phyloP scores from a whole-genome alignment of 1,140 invertebrate genomes.

The Aphis gossypii region DNA sequence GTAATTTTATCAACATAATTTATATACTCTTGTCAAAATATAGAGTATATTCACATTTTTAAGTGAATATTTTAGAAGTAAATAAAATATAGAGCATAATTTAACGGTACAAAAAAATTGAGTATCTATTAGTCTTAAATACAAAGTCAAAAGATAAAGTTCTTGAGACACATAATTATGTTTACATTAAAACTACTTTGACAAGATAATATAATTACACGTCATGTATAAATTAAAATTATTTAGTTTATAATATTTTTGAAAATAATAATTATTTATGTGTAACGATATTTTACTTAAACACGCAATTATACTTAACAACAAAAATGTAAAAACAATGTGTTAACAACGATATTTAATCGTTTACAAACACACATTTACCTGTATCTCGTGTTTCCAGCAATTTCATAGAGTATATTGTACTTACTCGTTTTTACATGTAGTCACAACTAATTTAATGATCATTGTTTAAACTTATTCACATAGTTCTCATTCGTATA shows the following conservation, averaged over 20 bases:
- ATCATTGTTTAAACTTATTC: not conserved
- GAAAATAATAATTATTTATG: not conserved
- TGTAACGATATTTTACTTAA: not conserved
- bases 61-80: not conserved
- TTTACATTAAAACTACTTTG: not conserved
- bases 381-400: not conserved
- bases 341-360: slow-evolving; percentile 18
- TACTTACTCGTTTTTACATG: not conserved
- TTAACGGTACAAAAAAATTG: no score
- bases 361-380: slow-evolving; percentile 1
- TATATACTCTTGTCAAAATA: not conserved
- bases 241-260: not conserved
- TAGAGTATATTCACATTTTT: not conserved
- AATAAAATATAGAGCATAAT: not conserved
- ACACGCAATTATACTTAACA: slow-evolving; percentile 24
- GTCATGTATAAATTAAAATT: not conserved
- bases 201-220: not conserved
- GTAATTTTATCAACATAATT: not conserved
- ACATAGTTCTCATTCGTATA: not conserved
- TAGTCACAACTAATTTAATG: not conserved
- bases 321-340: not conserved
- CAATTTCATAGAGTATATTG: not conserved
- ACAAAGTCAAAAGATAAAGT: not conserved
- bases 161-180: not conserved
- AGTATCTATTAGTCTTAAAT: not conserved